phyloP scores from a whole-genome alignment of 1,140 invertebrate genomes.

The Helicoverpa zea region DNA sequence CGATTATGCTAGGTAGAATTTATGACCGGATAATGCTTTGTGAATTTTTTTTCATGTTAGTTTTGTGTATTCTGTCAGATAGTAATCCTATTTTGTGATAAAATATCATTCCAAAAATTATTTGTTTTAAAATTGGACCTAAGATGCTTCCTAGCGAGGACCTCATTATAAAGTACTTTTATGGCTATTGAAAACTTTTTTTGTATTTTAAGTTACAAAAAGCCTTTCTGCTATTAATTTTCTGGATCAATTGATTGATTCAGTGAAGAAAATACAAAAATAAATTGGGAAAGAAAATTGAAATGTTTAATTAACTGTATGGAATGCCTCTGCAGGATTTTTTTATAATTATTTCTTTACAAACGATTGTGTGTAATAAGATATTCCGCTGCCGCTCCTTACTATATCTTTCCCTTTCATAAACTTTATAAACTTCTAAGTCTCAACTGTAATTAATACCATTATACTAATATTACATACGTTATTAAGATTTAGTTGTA shows the following conservation, averaged over 20 bases:
- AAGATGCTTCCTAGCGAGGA: background rate
- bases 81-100: background rate
- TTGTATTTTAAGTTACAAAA: constrained; percentile 2
- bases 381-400: constrained; percentile 1
- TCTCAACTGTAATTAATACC: constrained; percentile 22
- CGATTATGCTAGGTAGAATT: background rate
- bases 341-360: background rate
- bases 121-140: background rate
- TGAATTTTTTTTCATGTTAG: background rate
- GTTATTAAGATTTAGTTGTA: constrained; percentile 29
- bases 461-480: constrained; percentile 33
- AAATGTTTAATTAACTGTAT: constrained; percentile 4
- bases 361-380: background rate
- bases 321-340: background rate
- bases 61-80: too few species aligned
- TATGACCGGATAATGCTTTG: background rate
- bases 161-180: background rate
- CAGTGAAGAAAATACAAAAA: background rate
- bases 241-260: background rate
- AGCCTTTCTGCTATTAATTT: background rate
- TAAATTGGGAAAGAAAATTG: background rate
- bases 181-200: background rate
- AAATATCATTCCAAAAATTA: background rate
- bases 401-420: background rate
- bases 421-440: constrained; percentile 9